Evolutionary conservation across 2,888 invertebrate species (phyloP).

Genomic region (Plebejus argus): DNA sequence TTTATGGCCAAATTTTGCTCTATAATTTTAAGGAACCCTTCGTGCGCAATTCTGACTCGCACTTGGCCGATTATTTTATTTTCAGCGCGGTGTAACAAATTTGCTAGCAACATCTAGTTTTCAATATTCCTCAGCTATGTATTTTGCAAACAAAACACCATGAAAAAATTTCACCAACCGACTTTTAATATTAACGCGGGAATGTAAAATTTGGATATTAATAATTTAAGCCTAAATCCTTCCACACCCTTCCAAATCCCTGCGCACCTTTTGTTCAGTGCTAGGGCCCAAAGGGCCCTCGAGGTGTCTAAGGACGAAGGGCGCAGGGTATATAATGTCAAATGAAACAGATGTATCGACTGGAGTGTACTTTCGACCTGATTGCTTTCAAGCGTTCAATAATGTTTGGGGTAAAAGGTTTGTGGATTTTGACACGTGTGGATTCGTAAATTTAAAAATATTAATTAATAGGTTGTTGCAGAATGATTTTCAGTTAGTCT

Average conservation of each 20-base stretch:
- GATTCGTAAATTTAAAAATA: neutral
- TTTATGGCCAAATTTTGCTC: too few species aligned
- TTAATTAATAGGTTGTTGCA: too few species aligned
- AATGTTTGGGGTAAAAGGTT: constrained; percentile 18
- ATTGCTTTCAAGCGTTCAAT: constrained; percentile 37
- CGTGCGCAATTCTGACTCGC: too few species aligned
- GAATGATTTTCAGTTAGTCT: too few species aligned
- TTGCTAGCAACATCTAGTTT: too few species aligned
- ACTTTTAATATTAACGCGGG: neutral
- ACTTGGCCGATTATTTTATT: too few species aligned
- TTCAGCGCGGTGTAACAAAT: too few species aligned
- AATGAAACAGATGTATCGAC: constrained; percentile 47
- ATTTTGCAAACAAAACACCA: neutral
- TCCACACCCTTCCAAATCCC: constrained; percentile 38
- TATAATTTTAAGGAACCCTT: too few species aligned
- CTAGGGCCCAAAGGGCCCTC: constrained; percentile 42
- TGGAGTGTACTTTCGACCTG: constrained; percentile 39
- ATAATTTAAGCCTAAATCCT: constrained; percentile 35
- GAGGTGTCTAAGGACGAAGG: constrained; percentile 42
- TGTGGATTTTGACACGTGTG: neutral
- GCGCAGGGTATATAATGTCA: constrained; percentile 42
- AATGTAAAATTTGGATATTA: constrained; percentile 3
- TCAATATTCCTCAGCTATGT: too few species aligned
- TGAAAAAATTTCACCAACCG: neutral
- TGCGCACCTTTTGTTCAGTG: constrained; percentile 39